phyloP scores from a whole-genome alignment of 2,888 invertebrate species.

The Morinoia aosen region DNA sequence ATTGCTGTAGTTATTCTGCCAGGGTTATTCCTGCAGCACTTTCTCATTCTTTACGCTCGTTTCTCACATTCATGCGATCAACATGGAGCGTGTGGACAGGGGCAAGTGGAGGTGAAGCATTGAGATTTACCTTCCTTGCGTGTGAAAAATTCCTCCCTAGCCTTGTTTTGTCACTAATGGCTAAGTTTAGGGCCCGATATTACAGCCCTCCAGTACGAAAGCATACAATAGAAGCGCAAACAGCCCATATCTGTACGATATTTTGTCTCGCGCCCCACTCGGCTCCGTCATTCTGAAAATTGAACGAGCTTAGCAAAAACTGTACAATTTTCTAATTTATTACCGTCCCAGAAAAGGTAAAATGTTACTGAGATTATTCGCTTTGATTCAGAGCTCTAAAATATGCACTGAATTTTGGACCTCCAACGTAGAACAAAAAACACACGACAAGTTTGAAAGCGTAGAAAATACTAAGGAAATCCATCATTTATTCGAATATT shows the following conservation, averaged over 20 bases:
- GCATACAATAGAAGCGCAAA: neutral
- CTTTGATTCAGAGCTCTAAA: too few relatives aligned
- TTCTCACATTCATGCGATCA: neutral
- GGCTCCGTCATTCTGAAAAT: neutral
- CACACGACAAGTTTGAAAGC: too few relatives aligned
- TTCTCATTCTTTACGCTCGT: neutral
- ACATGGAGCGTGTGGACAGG: neutral
- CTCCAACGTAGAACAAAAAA: too few relatives aligned
- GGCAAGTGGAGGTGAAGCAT: neutral
- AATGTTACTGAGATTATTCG: too few relatives aligned
- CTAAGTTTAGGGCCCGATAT: neutral
- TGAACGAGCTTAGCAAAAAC: neutral
- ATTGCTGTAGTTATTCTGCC: neutral
- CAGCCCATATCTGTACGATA: neutral
- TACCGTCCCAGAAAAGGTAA: too few relatives aligned
- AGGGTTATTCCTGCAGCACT: neutral
- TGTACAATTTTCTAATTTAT: too few relatives aligned
- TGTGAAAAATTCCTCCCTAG: neutral
- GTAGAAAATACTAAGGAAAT: too few relatives aligned
- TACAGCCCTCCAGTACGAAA: neutral
- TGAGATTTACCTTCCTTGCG: neutral
- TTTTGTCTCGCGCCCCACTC: neutral
- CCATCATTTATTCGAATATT: too few relatives aligned
- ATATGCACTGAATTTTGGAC: too few relatives aligned
- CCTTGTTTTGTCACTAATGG: neutral